phyloP scores from a whole-genome alignment of 2,113 vertebrate species.

The Hippotragus niger region DNA sequence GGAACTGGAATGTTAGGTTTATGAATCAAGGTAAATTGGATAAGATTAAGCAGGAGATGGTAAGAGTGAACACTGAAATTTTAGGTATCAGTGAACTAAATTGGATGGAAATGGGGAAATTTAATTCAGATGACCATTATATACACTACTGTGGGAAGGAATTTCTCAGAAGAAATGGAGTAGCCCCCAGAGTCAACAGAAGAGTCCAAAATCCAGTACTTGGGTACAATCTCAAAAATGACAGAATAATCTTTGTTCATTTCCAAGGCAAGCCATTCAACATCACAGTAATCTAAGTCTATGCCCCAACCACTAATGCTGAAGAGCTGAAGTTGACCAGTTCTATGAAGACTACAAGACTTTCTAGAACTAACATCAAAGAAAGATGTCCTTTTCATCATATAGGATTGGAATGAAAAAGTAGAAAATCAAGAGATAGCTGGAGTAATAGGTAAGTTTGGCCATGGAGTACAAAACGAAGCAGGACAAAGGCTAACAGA shows the following conservation, averaged over 20 bases:
- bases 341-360: background rate
- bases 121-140: background rate
- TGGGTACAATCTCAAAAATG: background rate
- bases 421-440: background rate
- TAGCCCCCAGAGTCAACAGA: background rate
- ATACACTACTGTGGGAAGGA: background rate
- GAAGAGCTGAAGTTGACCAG: background rate
- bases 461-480: background rate
- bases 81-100: background rate
- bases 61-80: background rate
- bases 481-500: background rate
- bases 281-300: background rate
- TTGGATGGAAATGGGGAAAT: background rate
- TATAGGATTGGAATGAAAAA: background rate
- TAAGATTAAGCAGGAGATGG: background rate
- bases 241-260: background rate
- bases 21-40: background rate
- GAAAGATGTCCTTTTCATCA: background rate
- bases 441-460: background rate
- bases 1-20: background rate
- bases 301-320: background rate
- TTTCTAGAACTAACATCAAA: background rate
- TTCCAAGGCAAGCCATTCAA: background rate
- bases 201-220: background rate
- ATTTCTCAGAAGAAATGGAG: background rate